These are phyloP conservation scores for Aphidius colemani DNA, from an alignment of 2,888 invertebrate species.

Conservation along the genomic window DNA sequence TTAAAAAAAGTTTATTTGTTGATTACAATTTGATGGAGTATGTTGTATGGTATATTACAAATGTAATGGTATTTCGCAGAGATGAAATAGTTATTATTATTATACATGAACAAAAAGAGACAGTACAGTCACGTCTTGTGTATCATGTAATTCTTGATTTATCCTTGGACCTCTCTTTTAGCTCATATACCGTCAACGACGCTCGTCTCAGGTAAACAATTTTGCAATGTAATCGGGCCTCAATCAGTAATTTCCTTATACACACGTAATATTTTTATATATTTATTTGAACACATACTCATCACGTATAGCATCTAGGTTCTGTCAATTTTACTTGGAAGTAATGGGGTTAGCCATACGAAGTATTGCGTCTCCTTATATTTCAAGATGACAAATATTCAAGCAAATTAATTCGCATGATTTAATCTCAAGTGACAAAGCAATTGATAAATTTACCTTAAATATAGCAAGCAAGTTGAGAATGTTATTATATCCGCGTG, in stretches of 20 bases:
- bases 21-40: too few species aligned
- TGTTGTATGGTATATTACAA: neutral
- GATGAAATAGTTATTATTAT: neutral
- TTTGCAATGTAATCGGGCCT: conserved; percentile 53
- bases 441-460: too few species aligned
- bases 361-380: too few species aligned
- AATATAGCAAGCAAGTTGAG: too few species aligned
- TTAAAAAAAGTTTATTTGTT: too few species aligned
- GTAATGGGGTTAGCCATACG: too few species aligned
- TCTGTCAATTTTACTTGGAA: too few species aligned
- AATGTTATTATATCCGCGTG: too few species aligned
- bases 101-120: conserved; percentile 11
- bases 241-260: conserved; percentile 56
- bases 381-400: neutral
- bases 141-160: conserved; percentile 47
- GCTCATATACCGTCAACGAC: too few species aligned
- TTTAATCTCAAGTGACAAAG: too few species aligned
- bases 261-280: conserved; percentile 27
- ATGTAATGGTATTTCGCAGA: neutral
- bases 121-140: conserved; percentile 5
- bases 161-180: conserved; percentile 53
- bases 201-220: conserved; percentile 50
- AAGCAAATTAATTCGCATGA: neutral
- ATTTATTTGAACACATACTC: too few species aligned
- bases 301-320: too few species aligned